Base-by-base conservation (phyloP, 2,888 invertebrate species). In the Dasypogon diadema region DNA sequence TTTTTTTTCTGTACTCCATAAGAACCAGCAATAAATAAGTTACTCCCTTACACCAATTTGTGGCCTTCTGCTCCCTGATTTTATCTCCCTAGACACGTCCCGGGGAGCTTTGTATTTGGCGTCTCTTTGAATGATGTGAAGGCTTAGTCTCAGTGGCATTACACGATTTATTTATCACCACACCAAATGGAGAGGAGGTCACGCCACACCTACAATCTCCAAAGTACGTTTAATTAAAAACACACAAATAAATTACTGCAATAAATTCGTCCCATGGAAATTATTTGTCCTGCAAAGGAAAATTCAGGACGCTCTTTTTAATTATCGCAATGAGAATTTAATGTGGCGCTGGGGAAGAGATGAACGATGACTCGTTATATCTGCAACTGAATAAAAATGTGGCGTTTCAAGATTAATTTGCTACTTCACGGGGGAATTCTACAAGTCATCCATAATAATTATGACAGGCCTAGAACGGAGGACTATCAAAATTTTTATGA, bases 81-180 rank as follows among this genome's bases (percentile, higher is more conserved):
- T 68, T 48, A 48, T 68, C 46, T 68, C 48, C 21, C 65, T 14
- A 68, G 48, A 48, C 65, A 68, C 65, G 65, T 68, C 16, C 65
- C 16, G 21, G 16, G 22, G 24, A 42, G 65, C 65, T 68, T 68
- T 68, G 65, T 68, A 42, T 48, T 48, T 48, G 24, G 65, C 16
- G 65, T 24, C 65, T 46, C 14, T 24, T 68, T 68, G 65, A 68
- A 68, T 68, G 65, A 68, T 68, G 65, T 8, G 6, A 46, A 68
- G 46, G 48, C 65, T 68, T 68, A 68, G 65, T 14, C 65, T 14
- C 8, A 8, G 18, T 46, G 65, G 14, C 16, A 22, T 48, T 22
- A 22, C 24, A 34, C 48, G 65, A 68, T 68, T 68, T 48, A 68
- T 68, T 68, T 48, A 68, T 26, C 65, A 14, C 26, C 5, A 26